These are phyloP conservation scores for Vicugna pacos DNA, from an alignment of 2,113 vertebrate species.

Conservation along the genomic window DNA sequence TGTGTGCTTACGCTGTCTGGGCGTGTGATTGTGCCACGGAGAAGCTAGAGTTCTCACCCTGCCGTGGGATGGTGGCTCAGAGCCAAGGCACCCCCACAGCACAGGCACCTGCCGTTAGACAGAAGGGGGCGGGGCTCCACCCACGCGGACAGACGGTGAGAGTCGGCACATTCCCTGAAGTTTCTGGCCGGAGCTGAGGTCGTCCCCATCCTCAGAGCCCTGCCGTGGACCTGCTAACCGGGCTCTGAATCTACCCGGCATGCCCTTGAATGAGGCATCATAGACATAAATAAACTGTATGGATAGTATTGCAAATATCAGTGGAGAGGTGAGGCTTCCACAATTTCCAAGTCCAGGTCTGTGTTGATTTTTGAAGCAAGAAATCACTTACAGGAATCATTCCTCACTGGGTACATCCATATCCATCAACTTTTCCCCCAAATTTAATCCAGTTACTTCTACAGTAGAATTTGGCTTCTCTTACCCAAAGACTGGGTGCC, in stretches of 20 bases:
- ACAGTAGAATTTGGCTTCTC: background rate
- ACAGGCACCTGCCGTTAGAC: fast-evolving
- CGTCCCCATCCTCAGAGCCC: background rate
- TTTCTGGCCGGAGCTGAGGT: fast-evolving
- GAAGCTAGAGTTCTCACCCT: background rate
- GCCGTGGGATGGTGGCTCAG: no score
- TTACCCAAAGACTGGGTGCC: background rate
- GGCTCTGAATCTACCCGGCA: fast-evolving
- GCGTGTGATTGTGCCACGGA: fast-evolving
- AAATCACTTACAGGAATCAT: background rate
- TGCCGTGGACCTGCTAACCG: fast-evolving
- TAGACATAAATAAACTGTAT: background rate
- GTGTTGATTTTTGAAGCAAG: background rate
- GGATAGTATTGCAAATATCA: background rate
- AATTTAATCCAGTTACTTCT: background rate
- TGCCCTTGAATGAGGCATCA: background rate
- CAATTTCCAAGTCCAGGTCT: background rate
- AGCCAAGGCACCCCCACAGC: background rate
- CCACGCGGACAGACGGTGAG: background rate
- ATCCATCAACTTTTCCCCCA: background rate
- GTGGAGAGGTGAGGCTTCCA: background rate
- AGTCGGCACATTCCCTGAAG: background rate
- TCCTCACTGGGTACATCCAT: background rate
- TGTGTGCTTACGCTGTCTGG: background rate
- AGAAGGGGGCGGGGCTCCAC: fast-evolving